Percentiles rank a stretch among this genome's conserved stretches.
Evolutionary conservation across 2,797 vertebrate species (phyloP).

Genomic region (Enoplosus armatus): DNA sequence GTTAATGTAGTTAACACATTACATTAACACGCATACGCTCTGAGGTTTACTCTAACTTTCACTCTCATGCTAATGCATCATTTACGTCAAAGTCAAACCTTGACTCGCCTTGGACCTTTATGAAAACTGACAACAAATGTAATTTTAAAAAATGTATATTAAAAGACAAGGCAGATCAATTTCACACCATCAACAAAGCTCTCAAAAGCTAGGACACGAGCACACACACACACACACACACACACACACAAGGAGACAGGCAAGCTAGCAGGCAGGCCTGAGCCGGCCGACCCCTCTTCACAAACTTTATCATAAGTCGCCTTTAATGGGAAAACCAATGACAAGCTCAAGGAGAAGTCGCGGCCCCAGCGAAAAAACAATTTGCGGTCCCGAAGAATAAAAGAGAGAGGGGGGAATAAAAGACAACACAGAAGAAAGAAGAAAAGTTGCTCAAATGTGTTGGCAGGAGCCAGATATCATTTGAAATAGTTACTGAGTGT

Average conservation of each 20-base stretch:
- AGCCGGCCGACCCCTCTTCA: constrained; percentile 32
- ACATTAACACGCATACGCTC: too few species aligned
- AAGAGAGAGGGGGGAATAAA: constrained; percentile 53
- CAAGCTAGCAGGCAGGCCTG: constrained; percentile 23
- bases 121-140: not conserved
- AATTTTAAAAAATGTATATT: too few species aligned
- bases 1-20: too few species aligned
- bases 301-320: constrained; percentile 74
- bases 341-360: constrained; percentile 75
- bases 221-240: constrained; percentile 15
- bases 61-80: too few species aligned
- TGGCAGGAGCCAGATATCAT: constrained; percentile 59
- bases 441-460: constrained; percentile 60
- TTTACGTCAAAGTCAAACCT: not conserved
- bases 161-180: constrained; percentile 10
- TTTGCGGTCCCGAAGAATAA: constrained; percentile 61
- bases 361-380: constrained; percentile 54
- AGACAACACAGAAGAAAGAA: constrained; percentile 56
- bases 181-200: constrained; percentile 12
- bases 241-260: constrained; percentile 19
- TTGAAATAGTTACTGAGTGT: constrained; percentile 67
- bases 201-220: constrained; percentile 6
- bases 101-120: not conserved
- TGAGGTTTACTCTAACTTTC: too few species aligned
- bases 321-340: constrained; percentile 70